These are phyloP conservation scores for Sebastes matsubarae DNA, from an alignment of 2,797 vertebrate genomes.

Conservation along the genomic window DNA sequence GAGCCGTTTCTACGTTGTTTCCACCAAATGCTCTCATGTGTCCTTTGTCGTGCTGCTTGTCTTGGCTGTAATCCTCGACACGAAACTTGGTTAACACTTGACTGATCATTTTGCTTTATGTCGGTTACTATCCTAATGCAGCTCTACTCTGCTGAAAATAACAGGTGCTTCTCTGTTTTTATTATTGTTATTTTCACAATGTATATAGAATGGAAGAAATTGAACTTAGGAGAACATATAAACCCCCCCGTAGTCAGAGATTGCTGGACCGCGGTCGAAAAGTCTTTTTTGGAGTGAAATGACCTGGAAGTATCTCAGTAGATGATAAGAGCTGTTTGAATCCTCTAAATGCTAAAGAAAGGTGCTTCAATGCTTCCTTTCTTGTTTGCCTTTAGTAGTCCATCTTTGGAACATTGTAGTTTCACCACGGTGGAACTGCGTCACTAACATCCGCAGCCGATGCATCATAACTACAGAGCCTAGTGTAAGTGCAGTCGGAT, in stretches of 20 bases:
- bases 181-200: slow-evolving; percentile 49
- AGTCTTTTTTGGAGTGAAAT: too few species aligned
- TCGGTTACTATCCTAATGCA: slow-evolving; percentile 48
- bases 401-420: too few species aligned
- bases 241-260: background rate
- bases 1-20: slow-evolving; percentile 42
- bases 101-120: slow-evolving; percentile 58
- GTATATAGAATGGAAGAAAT: slow-evolving; percentile 23
- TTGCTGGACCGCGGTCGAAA: background rate
- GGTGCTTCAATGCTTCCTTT: background rate
- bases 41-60: slow-evolving; percentile 73
- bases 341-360: background rate
- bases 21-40: slow-evolving; percentile 58
- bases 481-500: too few species aligned
- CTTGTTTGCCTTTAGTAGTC: too few species aligned
- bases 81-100: slow-evolving; percentile 73
- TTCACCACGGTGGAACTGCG: background rate
- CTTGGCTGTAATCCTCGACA: slow-evolving; percentile 62
- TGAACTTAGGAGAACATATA: slow-evolving; percentile 18
- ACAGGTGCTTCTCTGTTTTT: slow-evolving; percentile 63
- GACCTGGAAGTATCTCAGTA: background rate
- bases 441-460: too few species aligned
- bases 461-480: too few species aligned
- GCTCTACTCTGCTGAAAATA: slow-evolving; percentile 56
- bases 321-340: background rate